Evolutionary conservation across 2,888 invertebrate genomes (phyloP), one percentile per base, ranked within the genome.

Genomic region (Hirtodrosophila alboralis): DNA sequence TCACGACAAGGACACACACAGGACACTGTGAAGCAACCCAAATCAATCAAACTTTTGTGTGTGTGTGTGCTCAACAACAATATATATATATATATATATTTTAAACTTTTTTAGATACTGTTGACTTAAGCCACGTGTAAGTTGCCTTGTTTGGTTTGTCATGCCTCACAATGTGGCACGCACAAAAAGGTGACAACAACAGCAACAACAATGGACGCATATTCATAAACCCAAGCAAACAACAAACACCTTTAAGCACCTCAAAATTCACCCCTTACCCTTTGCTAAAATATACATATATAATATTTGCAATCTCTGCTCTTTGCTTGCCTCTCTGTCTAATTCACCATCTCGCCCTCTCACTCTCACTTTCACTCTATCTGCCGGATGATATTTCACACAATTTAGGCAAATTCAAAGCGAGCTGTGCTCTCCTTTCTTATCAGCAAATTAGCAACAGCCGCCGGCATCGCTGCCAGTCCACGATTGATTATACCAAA

Each of bases 11-110:
- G 53, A 75, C 61, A 31, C 40, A 33, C 16, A n/a, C 10, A 40
- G 13, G 8, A 27, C 12, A 18, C 12, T 34, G 14, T 16, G 6
- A 13, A 33, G 16, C 56, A 58, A 74, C 81, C 75, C 79, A 67
- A 80, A 80, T 80, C 81, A 80, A 80, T 80, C 79, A 80, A 81
- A 79, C 51, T 62, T 78, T 58, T 56, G n/a, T n/a, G n/a, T n/a
- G n/a, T n/a, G n/a, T 77, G 66, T 77, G 52, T 69, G 58, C 53
- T 38, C 53, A 60, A 51, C 54, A 53, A 56, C 18, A 65, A 33
- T n/a, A n/a, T n/a, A n/a, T n/a, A n/a, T n/a, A n/a, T n/a, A n/a
- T n/a, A n/a, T n/a, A 48, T 40, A 68, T 67, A 73, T 80, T 80
- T 73, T 62, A 60, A 71, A 67, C 48, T 72, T 69, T 69, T 53